Evolutionary conservation across 2,888 invertebrate species (phyloP).

Genomic region (Platycheirus rosarum): DNA sequence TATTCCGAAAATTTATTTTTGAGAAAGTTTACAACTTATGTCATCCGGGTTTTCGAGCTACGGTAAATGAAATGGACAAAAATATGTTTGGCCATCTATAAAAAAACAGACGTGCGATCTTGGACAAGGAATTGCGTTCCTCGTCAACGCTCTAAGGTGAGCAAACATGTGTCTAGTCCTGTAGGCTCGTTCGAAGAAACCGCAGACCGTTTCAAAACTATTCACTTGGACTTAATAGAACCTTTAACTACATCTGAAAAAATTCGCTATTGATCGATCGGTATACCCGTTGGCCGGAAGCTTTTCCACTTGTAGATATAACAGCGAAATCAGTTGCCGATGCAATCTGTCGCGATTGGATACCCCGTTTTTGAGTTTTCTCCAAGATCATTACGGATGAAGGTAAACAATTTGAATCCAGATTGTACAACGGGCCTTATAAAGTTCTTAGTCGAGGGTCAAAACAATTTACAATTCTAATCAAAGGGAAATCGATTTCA

Average conservation of each 20-base stretch:
- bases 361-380: neutral
- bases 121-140: slow-evolving; percentile 10
- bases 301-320: neutral
- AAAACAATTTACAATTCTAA: neutral
- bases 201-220: slow-evolving; percentile 74
- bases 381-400: neutral
- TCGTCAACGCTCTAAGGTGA: slow-evolving; percentile 16
- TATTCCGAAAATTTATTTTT: neutral
- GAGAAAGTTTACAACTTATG: slow-evolving; percentile 4
- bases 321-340: slow-evolving; percentile 3
- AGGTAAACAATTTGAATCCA: too few relatives aligned
- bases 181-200: slow-evolving; percentile 70
- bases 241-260: slow-evolving; percentile 5
- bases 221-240: slow-evolving; percentile 56
- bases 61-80: slow-evolving; percentile 5
- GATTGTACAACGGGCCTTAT: neutral
- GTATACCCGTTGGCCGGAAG: slow-evolving; percentile 16
- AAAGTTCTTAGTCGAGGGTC: neutral
- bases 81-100: neutral
- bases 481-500: neutral
- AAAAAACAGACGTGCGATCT: neutral
- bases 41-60: slow-evolving; percentile 22
- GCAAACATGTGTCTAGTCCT: slow-evolving; percentile 45
- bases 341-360: neutral
- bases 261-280: slow-evolving; percentile 18